Evolutionary conservation across 2,797 vertebrate genomes (phyloP).

Genomic region (Okamejei kenojei): DNA sequence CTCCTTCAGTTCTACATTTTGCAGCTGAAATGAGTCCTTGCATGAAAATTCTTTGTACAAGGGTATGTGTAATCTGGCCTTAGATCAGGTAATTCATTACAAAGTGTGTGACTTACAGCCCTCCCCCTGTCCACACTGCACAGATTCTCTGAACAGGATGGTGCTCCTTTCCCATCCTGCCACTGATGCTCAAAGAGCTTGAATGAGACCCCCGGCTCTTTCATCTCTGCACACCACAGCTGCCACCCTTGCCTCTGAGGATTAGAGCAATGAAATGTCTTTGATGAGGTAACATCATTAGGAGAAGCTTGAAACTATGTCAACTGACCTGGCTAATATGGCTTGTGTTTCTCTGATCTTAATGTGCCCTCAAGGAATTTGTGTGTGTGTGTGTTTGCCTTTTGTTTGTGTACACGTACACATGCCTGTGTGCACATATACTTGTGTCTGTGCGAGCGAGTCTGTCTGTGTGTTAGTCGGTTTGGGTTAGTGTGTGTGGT

Average conservation of each 20-base stretch:
- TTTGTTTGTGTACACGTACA: too few relatives aligned
- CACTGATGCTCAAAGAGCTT: neutral
- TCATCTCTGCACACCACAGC: conserved; percentile 17
- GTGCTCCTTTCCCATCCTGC: neutral
- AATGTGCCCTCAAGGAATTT: neutral
- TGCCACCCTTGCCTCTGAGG: conserved; percentile 2
- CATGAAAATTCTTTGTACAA: neutral
- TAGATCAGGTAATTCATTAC: conserved; percentile 5
- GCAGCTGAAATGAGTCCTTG: neutral
- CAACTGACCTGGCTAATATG: neutral
- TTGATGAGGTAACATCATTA: conserved; percentile 36
- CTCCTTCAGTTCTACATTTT: neutral
- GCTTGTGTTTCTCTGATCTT: conserved; percentile 11
- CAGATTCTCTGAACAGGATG: neutral
- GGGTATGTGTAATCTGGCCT: neutral
- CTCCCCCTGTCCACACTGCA: neutral
- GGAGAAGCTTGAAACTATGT: conserved; percentile 9
- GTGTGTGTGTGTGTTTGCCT: neutral
- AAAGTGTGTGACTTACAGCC: neutral
- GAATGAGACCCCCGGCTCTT: neutral
- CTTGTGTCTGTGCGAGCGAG: too few relatives aligned
- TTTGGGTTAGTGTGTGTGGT: too few relatives aligned
- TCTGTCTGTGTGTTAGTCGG: too few relatives aligned
- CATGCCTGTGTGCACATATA: too few relatives aligned
- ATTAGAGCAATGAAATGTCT: neutral